A percentile compares a stretch with the other conserved stretches of the same genome.
These are phyloP conservation scores for Drosophila gunungcola DNA, from an alignment of 1,140 invertebrate species.

Conservation along the genomic window DNA sequence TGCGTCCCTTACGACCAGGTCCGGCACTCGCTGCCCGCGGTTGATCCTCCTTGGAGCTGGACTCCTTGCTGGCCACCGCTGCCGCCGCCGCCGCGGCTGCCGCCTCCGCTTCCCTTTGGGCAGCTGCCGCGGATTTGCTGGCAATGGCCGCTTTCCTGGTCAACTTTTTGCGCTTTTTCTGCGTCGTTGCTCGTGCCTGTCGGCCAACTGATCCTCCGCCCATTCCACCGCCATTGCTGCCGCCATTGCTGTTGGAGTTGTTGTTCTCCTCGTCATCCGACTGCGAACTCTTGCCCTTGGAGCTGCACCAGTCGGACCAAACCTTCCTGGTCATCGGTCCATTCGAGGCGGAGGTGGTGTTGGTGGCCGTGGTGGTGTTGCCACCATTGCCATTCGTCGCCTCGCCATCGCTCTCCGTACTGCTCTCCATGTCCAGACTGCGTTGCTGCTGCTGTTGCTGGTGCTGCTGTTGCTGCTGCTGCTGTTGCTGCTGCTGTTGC, in stretches of 20 bases:
- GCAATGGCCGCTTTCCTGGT: conserved; percentile 80
- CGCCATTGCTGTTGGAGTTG: conserved; percentile 75
- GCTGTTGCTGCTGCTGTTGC: conserved; percentile 16
- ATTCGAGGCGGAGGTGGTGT: conserved; percentile 85
- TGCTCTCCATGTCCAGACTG: conserved; percentile 76
- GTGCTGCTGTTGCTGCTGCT: conserved; percentile 45
- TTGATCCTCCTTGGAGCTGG: conserved; percentile 68
- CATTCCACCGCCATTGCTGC: conserved; percentile 19
- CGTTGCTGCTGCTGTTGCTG: conserved; percentile 61
- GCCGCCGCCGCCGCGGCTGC: conserved; percentile 58
- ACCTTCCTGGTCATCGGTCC: conserved; percentile 88
- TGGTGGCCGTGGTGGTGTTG: conserved; percentile 86
- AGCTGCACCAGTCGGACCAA: conserved; percentile 90
- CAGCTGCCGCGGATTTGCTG: conserved; percentile 79
- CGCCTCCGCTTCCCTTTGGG: conserved; percentile 75
- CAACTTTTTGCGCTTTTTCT: conserved; percentile 84
- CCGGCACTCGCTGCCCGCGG: conserved; percentile 40
- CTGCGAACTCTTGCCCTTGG: conserved; percentile 86
- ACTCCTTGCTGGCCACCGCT: conserved; percentile 65
- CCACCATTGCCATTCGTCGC: conserved; percentile 84
- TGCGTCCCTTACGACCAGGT: conserved; percentile 75
- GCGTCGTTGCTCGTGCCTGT: conserved; percentile 67
- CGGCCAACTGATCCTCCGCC: conserved; percentile 22
- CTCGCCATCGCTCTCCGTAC: conserved; percentile 85
- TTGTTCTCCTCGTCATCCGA: conserved; percentile 86